A percentile compares a stretch with the other conserved stretches of the same genome.
These are phyloP conservation scores for Cottus gobio DNA, from an alignment of 2,113 vertebrate genomes.

Conservation along the genomic window DNA sequence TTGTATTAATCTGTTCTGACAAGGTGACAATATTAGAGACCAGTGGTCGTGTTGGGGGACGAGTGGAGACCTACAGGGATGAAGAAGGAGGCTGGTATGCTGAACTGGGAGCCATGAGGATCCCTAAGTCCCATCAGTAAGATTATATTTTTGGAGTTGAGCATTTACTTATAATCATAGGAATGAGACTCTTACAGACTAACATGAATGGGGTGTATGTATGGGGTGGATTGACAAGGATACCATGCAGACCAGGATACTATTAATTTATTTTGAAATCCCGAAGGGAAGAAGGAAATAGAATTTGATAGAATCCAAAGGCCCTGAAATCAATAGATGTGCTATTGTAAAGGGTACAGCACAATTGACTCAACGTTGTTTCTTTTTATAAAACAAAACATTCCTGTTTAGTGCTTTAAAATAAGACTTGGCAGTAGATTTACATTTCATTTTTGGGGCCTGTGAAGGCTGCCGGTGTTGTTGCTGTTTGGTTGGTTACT, in stretches of 20 bases:
- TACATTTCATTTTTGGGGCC: background rate
- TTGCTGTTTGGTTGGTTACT: too few relatives aligned
- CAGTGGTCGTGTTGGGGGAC: slow-evolving; percentile 53
- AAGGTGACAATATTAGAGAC: slow-evolving; percentile 62
- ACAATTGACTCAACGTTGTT: background rate
- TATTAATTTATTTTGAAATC: background rate
- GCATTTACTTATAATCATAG: background rate
- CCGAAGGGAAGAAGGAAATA: background rate
- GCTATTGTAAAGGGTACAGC: background rate
- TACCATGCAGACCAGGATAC: background rate
- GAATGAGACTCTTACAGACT: background rate
- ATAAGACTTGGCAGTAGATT: background rate
- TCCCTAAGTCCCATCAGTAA: slow-evolving; percentile 40
- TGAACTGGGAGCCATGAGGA: slow-evolving; percentile 69
- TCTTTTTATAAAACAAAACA: background rate
- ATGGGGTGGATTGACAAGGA: background rate
- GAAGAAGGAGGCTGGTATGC: slow-evolving; percentile 62
- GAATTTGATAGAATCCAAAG: background rate
- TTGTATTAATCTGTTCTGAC: background rate
- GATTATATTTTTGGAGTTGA: background rate
- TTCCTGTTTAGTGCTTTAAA: background rate
- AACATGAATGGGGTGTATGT: background rate
- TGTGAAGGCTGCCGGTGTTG: background rate
- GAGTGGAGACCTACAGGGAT: slow-evolving; percentile 60
- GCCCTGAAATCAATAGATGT: background rate